phyloP scores from a whole-genome alignment of 2,797 vertebrate species.

The Falco concolor region DNA sequence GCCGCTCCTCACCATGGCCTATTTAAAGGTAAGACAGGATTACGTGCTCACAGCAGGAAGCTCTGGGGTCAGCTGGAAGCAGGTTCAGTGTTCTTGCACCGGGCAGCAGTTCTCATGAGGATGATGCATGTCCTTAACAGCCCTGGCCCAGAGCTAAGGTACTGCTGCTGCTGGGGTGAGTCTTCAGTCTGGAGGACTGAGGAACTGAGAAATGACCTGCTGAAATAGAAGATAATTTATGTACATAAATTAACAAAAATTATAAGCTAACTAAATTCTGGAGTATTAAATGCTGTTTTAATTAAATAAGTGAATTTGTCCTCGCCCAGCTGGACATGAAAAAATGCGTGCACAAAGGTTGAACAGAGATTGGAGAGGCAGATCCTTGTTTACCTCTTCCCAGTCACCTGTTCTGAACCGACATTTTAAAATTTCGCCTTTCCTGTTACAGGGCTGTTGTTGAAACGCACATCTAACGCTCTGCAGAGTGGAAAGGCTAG shows the following conservation, averaged over 20 bases:
- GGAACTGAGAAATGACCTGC: not conserved
- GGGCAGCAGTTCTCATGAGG: not conserved
- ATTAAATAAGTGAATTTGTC: not conserved
- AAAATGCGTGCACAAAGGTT: fast-evolving
- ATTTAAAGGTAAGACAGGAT: slow-evolving; percentile 87
- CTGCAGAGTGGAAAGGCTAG: not conserved
- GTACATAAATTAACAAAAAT: not conserved
- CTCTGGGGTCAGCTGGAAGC: not conserved
- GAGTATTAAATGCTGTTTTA: not conserved
- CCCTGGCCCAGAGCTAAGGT: not conserved
- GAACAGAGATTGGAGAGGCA: not conserved
- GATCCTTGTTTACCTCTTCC: not conserved
- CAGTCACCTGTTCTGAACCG: not conserved
- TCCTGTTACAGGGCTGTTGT: not conserved
- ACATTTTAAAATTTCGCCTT: not conserved
- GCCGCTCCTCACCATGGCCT: slow-evolving; percentile 99
- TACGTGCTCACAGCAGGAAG: not conserved
- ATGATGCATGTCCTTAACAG: not conserved
- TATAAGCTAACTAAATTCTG: not conserved
- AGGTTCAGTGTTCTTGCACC: not conserved
- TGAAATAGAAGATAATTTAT: not conserved
- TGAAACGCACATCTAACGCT: not conserved
- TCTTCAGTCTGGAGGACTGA: not conserved
- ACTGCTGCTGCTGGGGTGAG: not conserved
- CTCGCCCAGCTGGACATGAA: not conserved